Evolutionary conservation across 1,140 invertebrate genomes (phyloP).

Genomic region (Centruroides sculpturatus): DNA sequence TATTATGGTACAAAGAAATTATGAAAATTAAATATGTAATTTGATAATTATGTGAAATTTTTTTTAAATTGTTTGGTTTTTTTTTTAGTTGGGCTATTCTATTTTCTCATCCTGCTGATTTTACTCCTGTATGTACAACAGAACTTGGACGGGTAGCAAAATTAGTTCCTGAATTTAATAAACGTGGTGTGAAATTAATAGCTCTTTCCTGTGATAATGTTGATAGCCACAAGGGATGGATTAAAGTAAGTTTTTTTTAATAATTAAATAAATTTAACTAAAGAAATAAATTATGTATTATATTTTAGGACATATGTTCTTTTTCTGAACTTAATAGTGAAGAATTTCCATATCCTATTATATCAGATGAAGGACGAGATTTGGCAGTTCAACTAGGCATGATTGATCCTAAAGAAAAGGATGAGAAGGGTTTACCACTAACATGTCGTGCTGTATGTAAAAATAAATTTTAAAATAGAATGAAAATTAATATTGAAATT

Average conservation of each 20-base stretch:
- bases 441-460: slow-evolving; percentile 53
- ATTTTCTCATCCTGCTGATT: slow-evolving; percentile 86
- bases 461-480: neutral
- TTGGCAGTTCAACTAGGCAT: slow-evolving; percentile 67
- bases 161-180: slow-evolving; percentile 57
- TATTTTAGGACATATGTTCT: slow-evolving; percentile 50
- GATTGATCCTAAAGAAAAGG: slow-evolving; percentile 73
- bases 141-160: slow-evolving; percentile 67
- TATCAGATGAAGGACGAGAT: slow-evolving; percentile 60
- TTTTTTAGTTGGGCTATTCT: slow-evolving; percentile 70
- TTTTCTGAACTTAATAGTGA: slow-evolving; percentile 47
- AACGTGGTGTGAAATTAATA: slow-evolving; percentile 74
- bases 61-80: neutral
- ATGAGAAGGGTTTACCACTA: slow-evolving; percentile 54
- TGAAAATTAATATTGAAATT: too few relatives aligned
- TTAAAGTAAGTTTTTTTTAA: slow-evolving; percentile 38
- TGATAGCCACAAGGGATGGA: slow-evolving; percentile 68
- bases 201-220: slow-evolving; percentile 80
- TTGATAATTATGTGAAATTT: neutral
- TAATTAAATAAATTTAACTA: too few relatives aligned
- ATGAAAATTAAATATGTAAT: neutral
- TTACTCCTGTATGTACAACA: slow-evolving; percentile 88
- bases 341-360: slow-evolving; percentile 71
- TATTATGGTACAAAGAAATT: neutral
- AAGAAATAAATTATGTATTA: too few relatives aligned